Conservation (phyloP, 2,888 invertebrate species). For the Chouioia cunea region DNA sequence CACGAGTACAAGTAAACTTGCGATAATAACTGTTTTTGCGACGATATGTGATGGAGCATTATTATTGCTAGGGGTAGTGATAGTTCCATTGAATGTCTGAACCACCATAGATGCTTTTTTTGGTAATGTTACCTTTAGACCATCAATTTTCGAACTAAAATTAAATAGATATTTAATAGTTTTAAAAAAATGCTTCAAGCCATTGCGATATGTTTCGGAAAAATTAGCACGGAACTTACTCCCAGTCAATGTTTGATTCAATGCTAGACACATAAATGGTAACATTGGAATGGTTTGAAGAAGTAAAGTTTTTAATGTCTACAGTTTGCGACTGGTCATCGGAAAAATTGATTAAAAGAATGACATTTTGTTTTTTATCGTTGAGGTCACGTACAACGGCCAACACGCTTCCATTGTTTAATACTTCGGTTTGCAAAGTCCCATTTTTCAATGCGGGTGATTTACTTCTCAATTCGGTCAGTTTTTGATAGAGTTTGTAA, state of each 20-base stretch:
- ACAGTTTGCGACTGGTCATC: constrained; percentile 70
- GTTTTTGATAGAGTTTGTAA: constrained; percentile 74
- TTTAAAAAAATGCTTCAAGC: constrained; percentile 1
- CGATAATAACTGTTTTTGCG: no score
- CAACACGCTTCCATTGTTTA: constrained; percentile 66
- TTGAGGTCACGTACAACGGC: constrained; percentile 45
- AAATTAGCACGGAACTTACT: constrained; percentile 66
- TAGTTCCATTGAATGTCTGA: background rate
- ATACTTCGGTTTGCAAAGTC: constrained; percentile 70
- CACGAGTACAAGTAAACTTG: no score
- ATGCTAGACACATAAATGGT: constrained; percentile 70
- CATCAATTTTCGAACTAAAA: constrained; percentile 54
- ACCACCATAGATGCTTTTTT: constrained; percentile 48
- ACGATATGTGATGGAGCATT: no score
- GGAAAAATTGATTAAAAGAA: constrained; percentile 67
- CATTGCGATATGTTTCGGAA: background rate
- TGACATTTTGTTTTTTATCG: constrained; percentile 35
- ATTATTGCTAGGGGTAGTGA: no score
- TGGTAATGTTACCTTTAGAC: constrained; percentile 34
- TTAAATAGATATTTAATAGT: constrained; percentile 34
- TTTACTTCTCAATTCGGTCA: constrained; percentile 72
- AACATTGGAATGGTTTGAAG: constrained; percentile 61
- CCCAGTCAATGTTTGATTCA: constrained; percentile 69
- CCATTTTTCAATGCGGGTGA: constrained; percentile 70
- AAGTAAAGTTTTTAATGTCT: constrained; percentile 70